phyloP scores from a whole-genome alignment of 2,888 invertebrate species.

The Leptinotarsa peninsularis region DNA sequence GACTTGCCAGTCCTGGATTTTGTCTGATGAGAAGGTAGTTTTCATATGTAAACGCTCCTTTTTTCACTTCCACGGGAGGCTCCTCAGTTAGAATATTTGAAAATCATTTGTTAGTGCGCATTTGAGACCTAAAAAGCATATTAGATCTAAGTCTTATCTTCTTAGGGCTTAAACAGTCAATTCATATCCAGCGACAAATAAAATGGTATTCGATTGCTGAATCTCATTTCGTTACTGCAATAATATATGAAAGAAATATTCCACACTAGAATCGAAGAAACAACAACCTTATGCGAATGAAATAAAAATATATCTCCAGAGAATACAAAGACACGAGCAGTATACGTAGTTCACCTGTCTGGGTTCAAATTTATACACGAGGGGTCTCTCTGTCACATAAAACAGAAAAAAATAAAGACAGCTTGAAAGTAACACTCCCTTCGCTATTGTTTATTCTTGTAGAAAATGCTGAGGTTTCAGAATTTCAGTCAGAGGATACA shows the following conservation, averaged over 20 bases:
- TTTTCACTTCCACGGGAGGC: too few relatives aligned
- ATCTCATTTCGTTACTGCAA: too few relatives aligned
- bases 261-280: background rate
- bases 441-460: conserved; percentile 21
- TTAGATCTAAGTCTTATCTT: too few relatives aligned
- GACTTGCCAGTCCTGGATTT: too few relatives aligned
- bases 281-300: conserved; percentile 25
- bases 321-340: conserved; percentile 21
- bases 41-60: too few relatives aligned
- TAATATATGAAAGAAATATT: background rate
- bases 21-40: too few relatives aligned
- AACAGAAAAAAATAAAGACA: conserved; percentile 35
- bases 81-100: too few relatives aligned
- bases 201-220: too few relatives aligned
- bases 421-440: conserved; percentile 33
- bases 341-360: conserved; percentile 37
- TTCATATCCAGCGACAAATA: too few relatives aligned
- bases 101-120: too few relatives aligned
- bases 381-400: conserved; percentile 35
- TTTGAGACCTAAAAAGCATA: too few relatives aligned
- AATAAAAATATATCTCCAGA: conserved; percentile 34
- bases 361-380: conserved; percentile 32
- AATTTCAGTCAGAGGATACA: background rate
- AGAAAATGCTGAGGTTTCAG: conserved; percentile 26
- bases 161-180: too few relatives aligned